Base-by-base conservation (phyloP, 23 tunicate species). In the Aplidium turbinatum region DNA sequence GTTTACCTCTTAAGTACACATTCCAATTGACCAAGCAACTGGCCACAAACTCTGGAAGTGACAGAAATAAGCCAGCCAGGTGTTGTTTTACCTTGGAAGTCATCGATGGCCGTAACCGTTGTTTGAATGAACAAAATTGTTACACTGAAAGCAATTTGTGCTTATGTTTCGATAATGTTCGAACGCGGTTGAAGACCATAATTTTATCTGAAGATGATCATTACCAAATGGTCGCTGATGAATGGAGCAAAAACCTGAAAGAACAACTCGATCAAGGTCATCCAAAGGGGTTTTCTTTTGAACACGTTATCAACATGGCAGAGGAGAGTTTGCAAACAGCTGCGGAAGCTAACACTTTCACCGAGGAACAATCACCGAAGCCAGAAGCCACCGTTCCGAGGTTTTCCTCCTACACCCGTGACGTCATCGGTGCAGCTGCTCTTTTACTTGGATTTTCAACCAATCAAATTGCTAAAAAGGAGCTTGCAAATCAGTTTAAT, bases 371-470 rank as follows among this genome's bases (percentile, higher is more conserved):
- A n/a, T n/a, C n/a, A n/a, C n/a, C n/a, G n/a, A n/a, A n/a, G n/a
- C n/a, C n/a, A n/a, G n/a, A n/a, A n/a, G n/a, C n/a, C n/a, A n/a
- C n/a, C n/a, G n/a, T n/a, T n/a, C n/a, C n/a, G n/a, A n/a, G n/a
- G n/a, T n/a, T n/a, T n/a, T n/a, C n/a, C n/a, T n/a, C n/a, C n/a
- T n/a, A n/a, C n/a, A n/a, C n/a, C n/a, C n/a, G n/a, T n/a, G n/a
- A n/a, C n/a, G n/a, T n/a, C n/a, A n/a, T n/a, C n/a, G n/a, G n/a
- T n/a, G 9, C 11, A n/a, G 67, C 21, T 18, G 4, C 36, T 24
- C 6, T 38, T 4, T 28, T 60, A 38, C 67, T 60, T 60, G 67
- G 67, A 4, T 60, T 60, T 60, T n/a, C n/a, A n/a, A n/a, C n/a
- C n/a, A n/a, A n/a, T n/a, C n/a, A n/a, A n/a, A n/a, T n/a, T n/a